Evolutionary conservation across 2,113 vertebrate genomes (phyloP).

Genomic region (Vimba vimba): DNA sequence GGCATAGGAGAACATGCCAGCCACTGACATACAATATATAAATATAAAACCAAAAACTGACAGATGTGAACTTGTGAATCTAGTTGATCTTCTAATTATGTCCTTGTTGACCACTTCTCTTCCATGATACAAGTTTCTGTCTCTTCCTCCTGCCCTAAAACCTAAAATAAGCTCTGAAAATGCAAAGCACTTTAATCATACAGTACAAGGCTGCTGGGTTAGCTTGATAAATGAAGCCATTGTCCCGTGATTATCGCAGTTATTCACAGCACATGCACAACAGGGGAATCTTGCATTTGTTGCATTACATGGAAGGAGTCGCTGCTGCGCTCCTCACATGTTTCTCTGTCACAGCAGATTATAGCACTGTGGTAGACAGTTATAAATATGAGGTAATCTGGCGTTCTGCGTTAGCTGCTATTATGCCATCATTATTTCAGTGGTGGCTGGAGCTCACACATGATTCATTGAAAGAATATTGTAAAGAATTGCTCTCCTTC

Average conservation of each 20-base stretch:
- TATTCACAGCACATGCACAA: constrained; percentile 75
- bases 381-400: constrained; percentile 76
- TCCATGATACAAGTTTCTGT: constrained; percentile 5
- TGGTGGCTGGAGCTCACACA: constrained; percentile 58
- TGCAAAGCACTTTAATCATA: constrained; percentile 63
- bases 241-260: constrained; percentile 76
- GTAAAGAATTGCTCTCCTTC: constrained; percentile 68
- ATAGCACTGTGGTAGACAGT: constrained; percentile 70
- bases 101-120: constrained; percentile 2
- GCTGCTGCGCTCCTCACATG: constrained; percentile 64
- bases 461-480: constrained; percentile 75
- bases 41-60: neutral
- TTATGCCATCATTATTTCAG: constrained; percentile 77
- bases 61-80: neutral
- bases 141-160: constrained; percentile 5
- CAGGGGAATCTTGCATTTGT: constrained; percentile 71
- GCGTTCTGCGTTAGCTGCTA: constrained; percentile 67
- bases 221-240: constrained; percentile 78
- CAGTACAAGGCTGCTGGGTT: constrained; percentile 58
- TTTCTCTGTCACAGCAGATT: constrained; percentile 73
- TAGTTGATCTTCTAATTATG: constrained; percentile 16
- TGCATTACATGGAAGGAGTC: constrained; percentile 73
- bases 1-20: neutral
- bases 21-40: neutral
- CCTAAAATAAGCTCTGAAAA: constrained; percentile 64